Evolutionary conservation across 2,113 vertebrate species (phyloP), one percentile per base, ranked within the genome.

Genomic region (Penelope pileata): DNA sequence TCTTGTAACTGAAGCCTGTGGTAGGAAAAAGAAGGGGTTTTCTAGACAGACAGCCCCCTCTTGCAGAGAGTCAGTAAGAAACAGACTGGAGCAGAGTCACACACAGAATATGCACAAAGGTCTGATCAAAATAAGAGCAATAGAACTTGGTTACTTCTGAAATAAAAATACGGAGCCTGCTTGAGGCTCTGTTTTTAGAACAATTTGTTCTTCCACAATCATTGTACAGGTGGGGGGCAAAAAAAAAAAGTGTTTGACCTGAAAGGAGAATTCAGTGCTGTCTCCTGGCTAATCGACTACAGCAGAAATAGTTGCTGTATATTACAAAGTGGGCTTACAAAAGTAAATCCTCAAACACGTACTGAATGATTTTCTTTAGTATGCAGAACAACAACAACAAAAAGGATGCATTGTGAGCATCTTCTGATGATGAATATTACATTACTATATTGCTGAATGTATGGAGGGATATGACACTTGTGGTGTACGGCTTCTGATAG

Each of bases 11-110:
- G 66, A 78, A 80, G 62, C 32, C 30, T 77, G 43, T 43, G 76
- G 92, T 95, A 95, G 96, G 97, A 97, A 53, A 42, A 73, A 76
- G 94, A 80, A 96, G 93, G 83, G 23, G 40, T 90, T 88, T 93
- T 96, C 64, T 72, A 86, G 79, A 80, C 80, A 85, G 91, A 59
- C 84, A 96, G n/a, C 27, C 45, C 38, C 5, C 30, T 80, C 47
- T 79, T 91, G 76, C 48, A 86, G 68, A 45, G 76, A 91, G 40
- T 70, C 47, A 22, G 64, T 67, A 67, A 93, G 58, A 36, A 82
- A 22, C 7, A 45, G 42, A 23, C 51, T 73, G 76, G 34, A 91
- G 77, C 63, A 70, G 38, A n/a, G 45, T 34, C 17, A 23, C 23
- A 43, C 29, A 59, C 7, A 38, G 0, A 2, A 15, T 14, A 24